These are phyloP conservation scores for Hyla sarda DNA, from an alignment of 2,113 vertebrate species.

Conservation along the genomic window DNA sequence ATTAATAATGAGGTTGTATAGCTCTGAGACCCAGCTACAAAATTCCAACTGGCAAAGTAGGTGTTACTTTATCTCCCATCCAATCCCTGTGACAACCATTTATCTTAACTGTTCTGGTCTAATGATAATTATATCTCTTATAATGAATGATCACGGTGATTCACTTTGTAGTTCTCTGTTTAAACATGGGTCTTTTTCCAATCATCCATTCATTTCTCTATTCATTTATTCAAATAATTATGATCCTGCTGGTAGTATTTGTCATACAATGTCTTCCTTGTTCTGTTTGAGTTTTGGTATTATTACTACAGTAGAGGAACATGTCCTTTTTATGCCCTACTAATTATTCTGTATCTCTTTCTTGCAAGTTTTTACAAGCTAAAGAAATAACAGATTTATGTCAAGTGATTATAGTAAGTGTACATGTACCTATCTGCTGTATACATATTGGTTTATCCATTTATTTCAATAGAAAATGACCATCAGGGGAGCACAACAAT, in stretches of 20 bases:
- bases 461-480: not conserved
- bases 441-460: not conserved
- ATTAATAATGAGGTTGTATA: not conserved
- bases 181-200: constrained; percentile 47
- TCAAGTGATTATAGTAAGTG: not conserved
- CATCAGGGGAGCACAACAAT: not conserved
- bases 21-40: not conserved
- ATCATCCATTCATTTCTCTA: constrained; percentile 43
- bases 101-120: constrained; percentile 47
- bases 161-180: constrained; percentile 37
- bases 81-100: constrained; percentile 45
- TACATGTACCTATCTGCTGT: not conserved
- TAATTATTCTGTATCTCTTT: constrained; percentile 20
- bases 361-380: not conserved
- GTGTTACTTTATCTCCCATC: constrained; percentile 30
- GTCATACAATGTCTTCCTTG: constrained; percentile 23
- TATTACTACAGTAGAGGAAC: not conserved
- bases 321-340: not conserved
- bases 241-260: constrained; percentile 36
- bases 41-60: constrained; percentile 13
- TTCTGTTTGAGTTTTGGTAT: constrained; percentile 36
- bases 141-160: constrained; percentile 50
- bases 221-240: constrained; percentile 51
- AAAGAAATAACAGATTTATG: not conserved
- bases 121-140: constrained; percentile 53